A percentile compares a stretch with the other conserved stretches of the same genome.
These are phyloP conservation scores for Drosophila pandora DNA, from an alignment of 1,140 invertebrate genomes.

Conservation along the genomic window DNA sequence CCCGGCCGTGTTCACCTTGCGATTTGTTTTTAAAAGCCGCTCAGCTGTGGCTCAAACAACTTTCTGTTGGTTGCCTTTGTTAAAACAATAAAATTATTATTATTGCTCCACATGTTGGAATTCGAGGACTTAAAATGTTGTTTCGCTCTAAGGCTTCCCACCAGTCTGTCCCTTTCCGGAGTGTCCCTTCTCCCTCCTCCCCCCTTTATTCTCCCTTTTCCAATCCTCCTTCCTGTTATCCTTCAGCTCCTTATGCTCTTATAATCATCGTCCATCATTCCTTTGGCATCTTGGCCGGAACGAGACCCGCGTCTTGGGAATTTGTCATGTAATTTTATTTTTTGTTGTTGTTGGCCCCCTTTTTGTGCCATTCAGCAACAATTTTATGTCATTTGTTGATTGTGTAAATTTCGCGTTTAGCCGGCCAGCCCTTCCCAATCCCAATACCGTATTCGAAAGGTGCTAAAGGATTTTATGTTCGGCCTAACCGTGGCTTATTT, in stretches of 20 bases:
- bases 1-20: slow-evolving; percentile 56
- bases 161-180: neutral
- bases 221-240: slow-evolving; percentile 4
- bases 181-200: no score
- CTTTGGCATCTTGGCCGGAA: slow-evolving; percentile 36
- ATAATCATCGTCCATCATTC: slow-evolving; percentile 79
- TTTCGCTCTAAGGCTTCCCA: slow-evolving; percentile 23
- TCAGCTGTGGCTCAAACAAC: slow-evolving; percentile 82
- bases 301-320: slow-evolving; percentile 51
- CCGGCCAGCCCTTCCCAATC: slow-evolving; percentile 23
- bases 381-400: slow-evolving; percentile 82
- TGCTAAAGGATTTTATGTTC: slow-evolving; percentile 81
- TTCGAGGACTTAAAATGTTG: slow-evolving; percentile 80
- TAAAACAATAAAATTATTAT: slow-evolving; percentile 83
- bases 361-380: slow-evolving; percentile 54
- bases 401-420: slow-evolving; percentile 78
- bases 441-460: slow-evolving; percentile 64
- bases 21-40: slow-evolving; percentile 82
- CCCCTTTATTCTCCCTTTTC: neutral
- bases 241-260: slow-evolving; percentile 38
- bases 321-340: slow-evolving; percentile 76
- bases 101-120: slow-evolving; percentile 82
- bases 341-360: slow-evolving; percentile 25
- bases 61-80: slow-evolving; percentile 81
- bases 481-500: slow-evolving; percentile 77